Percentiles rank a stretch among this genome's conserved stretches.
These are phyloP conservation scores for Lottia gigantea DNA, from an alignment of 2,888 invertebrate genomes.

Conservation along the genomic window DNA sequence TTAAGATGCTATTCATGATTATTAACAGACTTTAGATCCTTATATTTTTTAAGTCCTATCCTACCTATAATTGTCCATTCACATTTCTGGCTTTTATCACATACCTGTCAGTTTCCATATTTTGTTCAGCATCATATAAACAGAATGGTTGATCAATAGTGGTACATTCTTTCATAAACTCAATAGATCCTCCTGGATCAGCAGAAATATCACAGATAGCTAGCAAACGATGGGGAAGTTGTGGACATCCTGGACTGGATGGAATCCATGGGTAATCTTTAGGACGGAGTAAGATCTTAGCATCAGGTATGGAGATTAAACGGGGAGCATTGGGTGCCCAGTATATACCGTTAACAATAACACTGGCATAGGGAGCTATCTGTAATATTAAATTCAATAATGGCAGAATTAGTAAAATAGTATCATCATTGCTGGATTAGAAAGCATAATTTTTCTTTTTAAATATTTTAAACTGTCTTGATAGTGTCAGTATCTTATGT, in stretches of 20 bases:
- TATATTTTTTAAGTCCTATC: no score
- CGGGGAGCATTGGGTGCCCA: constrained; percentile 98
- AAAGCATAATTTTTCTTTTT: no score
- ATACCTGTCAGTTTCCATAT: constrained; percentile 92
- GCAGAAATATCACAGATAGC: constrained; percentile 98
- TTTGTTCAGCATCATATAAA: constrained; percentile 98
- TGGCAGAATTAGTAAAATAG: no score
- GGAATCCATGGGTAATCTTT: constrained; percentile 91
- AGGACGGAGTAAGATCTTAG: constrained; percentile 90
- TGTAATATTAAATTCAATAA: constrained; percentile 60
- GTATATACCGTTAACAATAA: constrained; percentile 97
- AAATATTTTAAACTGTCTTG: no score
- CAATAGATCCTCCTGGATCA: constrained; percentile 97
- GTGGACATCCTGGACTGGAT: constrained; percentile 70
- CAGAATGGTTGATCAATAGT: constrained; percentile 99
- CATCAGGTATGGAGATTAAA: constrained; percentile 95
- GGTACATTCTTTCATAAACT: constrained; percentile 99
- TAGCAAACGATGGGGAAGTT: constrained; percentile 75
- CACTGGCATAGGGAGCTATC: constrained; percentile 97
- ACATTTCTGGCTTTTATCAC: not conserved
- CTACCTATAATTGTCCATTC: no score
- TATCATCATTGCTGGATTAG: no score
- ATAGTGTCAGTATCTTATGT: no score
- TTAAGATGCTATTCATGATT: no score
- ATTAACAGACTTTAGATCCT: no score